Evolutionary conservation across 2,797 vertebrate genomes (phyloP), one percentile per base, ranked within the genome.

Genomic region (Miichthys miiuy): DNA sequence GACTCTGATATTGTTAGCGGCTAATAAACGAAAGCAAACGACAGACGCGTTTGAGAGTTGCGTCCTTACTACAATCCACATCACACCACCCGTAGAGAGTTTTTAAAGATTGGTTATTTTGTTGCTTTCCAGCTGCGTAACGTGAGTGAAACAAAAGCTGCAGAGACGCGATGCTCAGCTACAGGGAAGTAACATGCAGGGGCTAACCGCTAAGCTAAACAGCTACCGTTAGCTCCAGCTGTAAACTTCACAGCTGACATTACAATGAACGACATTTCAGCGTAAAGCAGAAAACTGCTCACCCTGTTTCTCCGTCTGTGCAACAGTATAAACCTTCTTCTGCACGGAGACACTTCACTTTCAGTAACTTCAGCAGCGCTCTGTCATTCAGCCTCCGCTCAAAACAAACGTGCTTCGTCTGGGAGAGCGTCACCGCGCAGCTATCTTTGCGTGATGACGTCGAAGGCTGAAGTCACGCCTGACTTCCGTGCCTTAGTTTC

Each of bases 381-480:
- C 46, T 3, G 47, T 65, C 65, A 66, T 16, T 14, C 48, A 81
- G 3, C 4, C 2, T 44, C 50, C 62, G 21, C 23, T 34, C 0
- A n/a, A 52, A 75, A 65, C 67, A n/a, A 80, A 81, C 75, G 68
- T 52, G 73, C 27, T 18, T 17, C 27, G 20, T 2, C 60, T 0
- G 0, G n/a, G 0, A 11, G 48, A 23, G 30, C 50, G 17, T 64
- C 30, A 60, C 34, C 34, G 65, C 16, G 21, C 17, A 2, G 38
- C 9, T 6, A 0, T 11, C 21, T 4, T 1, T 87, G 57, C 86
- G 89, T 52, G 52, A 86, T 90, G 77, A 88, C 89, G 89, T 80
- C 0, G 34, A 23, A 7, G 1, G 0, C 0, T 0, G 3, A 42
- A 13, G 34, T 6, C 1, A n/a, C 1, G n/a, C 3, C 50, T 27